Base-by-base conservation (phyloP, 2,113 vertebrate species). In the Oryzias curvinotus region DNA sequence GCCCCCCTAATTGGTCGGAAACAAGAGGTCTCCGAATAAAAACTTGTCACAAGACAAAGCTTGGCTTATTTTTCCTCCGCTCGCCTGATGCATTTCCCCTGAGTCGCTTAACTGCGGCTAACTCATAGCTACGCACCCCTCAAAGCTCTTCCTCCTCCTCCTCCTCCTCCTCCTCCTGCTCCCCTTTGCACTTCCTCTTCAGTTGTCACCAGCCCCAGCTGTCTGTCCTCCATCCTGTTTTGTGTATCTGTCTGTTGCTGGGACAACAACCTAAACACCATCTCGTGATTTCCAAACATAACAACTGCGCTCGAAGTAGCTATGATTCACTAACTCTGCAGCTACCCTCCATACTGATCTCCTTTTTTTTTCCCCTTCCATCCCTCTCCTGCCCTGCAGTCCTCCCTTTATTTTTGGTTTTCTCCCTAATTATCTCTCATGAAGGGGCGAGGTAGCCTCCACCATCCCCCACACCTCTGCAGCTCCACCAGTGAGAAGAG, bases 381-480 rank as follows among this genome's bases (percentile, higher is more conserved):
- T 51, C 15, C 3, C 52, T 44, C 65, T 53, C 44, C 54, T 19
- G 52, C 65, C 78, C 64, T 57, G 41, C 71, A 68, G 56, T 64
- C 51, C 51, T 58, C 57, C 43, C 55, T 68, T 59, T 42, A 63
- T 71, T 77, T 81, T 82, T 66, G 66, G 83, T 78, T 69, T 67
- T 82, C 80, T 79, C 73, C 81, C 81, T 88, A 87, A 87, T 88
- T 88, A 88, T 85, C 82, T 85, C 70, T 82, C 50, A 18, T 15
- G 44, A 78, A 80, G 81, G 36, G 77, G 67, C 59, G 62, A 79
- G 77, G 78, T 84, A 85, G 84, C 64, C 77, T 45, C 52, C 52
- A 77, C 87, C 86, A 82, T 81, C 88, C 85, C 83, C 88, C 83
- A 49, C 75, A 73, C 57, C 61, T 82, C 71, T 21, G 44, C 69